These are phyloP conservation scores for Tipula lateralis DNA, from an alignment of 2,888 invertebrate genomes.

Conservation along the genomic window DNA sequence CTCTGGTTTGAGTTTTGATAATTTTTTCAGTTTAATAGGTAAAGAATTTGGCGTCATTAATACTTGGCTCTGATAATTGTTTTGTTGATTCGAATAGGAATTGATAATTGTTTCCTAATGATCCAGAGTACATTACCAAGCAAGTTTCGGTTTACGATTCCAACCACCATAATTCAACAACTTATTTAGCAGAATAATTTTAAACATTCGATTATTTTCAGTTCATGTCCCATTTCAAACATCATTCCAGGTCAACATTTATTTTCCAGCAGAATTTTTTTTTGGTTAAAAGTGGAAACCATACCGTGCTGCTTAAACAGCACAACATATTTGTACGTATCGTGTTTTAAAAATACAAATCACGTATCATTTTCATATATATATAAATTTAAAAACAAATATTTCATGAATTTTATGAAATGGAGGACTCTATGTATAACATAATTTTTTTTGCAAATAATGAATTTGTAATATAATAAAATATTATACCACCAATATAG, in stretches of 20 bases:
- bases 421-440: background rate
- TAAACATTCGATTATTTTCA: background rate
- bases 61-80: too few relatives aligned
- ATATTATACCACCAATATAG: background rate
- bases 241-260: background rate
- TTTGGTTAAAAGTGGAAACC: background rate
- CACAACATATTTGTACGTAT: background rate
- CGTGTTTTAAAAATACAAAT: background rate
- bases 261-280: too few relatives aligned
- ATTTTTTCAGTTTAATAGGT: too few relatives aligned
- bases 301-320: background rate
- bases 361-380: background rate
- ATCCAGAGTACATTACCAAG: too few relatives aligned
- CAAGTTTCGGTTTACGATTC: too few relatives aligned
- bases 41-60: too few relatives aligned
- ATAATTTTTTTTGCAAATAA: background rate
- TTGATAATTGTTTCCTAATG: too few relatives aligned
- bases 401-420: background rate
- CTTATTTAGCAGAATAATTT: too few relatives aligned
- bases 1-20: too few relatives aligned
- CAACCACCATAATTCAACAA: too few relatives aligned
- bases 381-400: background rate
- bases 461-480: background rate
- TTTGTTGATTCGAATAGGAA: too few relatives aligned
- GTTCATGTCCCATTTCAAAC: background rate